Evolutionary conservation across 53 echinoderm and acorn worm species (phyloP), one percentile per base, ranked within the genome.

Genomic region (Holothuria leucospilota): DNA sequence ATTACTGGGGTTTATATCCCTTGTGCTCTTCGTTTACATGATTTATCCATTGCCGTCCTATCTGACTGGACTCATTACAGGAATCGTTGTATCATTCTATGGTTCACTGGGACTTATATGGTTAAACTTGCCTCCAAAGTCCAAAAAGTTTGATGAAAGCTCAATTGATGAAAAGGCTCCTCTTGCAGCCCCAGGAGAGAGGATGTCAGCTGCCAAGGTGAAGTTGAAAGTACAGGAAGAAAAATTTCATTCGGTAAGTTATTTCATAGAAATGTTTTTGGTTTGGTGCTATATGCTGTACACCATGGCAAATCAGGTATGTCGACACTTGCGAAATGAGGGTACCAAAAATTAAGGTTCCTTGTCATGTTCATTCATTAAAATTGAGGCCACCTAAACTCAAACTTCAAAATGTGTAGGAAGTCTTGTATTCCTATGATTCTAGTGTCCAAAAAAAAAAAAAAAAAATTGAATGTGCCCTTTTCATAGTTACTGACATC

Each of bases 191-290:
- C 96, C 94, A 11, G 92, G 94, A 60, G 87, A 72, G 14, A 59
- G 88, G 20, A 86, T 89, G 82, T 88, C 94, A 13, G 89, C 91
- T 15, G 84, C 91, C 28, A 89, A 92, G 63, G 73, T 94, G 59
- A 82, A 91, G 65, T 59, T 61, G 52, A 96, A 96, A 83, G 96
- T 94, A 64, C 94, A 96, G 53, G 93, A 95, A 62, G 85, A 88
- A 39, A 62, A 69, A 63, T 67, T 52, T 39, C 72, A 79, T n/a
- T 66, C 68, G 80, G 89, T 89, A 52, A 92, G 88, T 64, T 38
- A 14, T 46, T 46, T 46, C 8, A 9, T 7, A 9, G 46, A 8
- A 24, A 63, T 63, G 23, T 27, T 4, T 63, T 18, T 63, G 27
- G 3, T 23, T 27, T 63, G 23, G 27, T 63, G 20, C 13, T 11